Conservation (phyloP, 2,888 invertebrate species). For the Apotomis capreana region DNA sequence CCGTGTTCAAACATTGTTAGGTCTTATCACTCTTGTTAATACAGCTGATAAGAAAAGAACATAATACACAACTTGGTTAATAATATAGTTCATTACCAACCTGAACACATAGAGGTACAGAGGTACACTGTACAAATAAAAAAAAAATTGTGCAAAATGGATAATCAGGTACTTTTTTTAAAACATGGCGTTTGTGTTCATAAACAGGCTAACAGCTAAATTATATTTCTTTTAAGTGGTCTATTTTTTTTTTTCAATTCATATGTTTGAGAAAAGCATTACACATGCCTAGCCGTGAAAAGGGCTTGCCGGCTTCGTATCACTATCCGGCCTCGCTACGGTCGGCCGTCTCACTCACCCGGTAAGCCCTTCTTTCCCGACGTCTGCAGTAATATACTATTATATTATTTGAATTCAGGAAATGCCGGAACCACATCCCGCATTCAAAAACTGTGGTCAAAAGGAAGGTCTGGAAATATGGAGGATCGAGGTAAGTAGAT, state of each 20-base stretch:
- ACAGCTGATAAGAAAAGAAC: background rate
- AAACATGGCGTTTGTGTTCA: no score
- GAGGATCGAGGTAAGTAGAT: slow-evolving; percentile 92
- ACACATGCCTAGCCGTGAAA: no score
- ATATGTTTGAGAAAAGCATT: no score
- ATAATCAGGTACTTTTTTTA: no score
- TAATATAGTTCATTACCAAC: background rate
- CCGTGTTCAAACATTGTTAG: slow-evolving; percentile 14
- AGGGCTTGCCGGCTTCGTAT: no score
- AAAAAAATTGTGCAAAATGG: no score
- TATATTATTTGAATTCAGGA: slow-evolving; percentile 47
- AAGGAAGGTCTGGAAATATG: slow-evolving; percentile 89
- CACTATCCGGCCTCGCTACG: no score
- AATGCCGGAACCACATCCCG: slow-evolving; percentile 81
- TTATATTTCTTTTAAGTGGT: no score
- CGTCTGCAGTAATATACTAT: background rate
- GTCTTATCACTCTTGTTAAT: slow-evolving; percentile 6
- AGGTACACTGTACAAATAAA: background rate
- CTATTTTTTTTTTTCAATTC: no score
- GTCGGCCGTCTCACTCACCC: background rate
- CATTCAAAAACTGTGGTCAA: slow-evolving; percentile 88
- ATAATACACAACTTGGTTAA: background rate
- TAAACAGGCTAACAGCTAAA: no score
- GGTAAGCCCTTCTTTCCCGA: background rate
- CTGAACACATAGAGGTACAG: background rate